Evolutionary conservation across 2,888 invertebrate genomes (phyloP), one percentile per base, ranked within the genome.

Genomic region (Cotesia congregata): DNA sequence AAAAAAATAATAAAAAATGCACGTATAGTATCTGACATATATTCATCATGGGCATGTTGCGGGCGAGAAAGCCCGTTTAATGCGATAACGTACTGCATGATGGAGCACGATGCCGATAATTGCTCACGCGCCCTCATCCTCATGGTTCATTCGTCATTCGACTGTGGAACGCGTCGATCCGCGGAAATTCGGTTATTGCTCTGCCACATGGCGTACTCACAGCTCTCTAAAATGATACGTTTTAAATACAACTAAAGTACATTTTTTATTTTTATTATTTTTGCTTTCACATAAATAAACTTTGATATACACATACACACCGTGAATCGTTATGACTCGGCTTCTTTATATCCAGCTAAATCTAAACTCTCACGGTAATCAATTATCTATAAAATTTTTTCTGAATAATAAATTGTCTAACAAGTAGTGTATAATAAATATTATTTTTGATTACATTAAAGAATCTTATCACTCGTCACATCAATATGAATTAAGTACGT

Each of bases 181-280:
- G 79, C 70, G 84, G 82, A 84, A 85, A 86, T 85, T 85, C 83
- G 83, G 84, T 86, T 86, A 85, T 85, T 84, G 83, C 85, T 81
- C 81, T 81, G 62, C 75, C 79, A 78, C 80, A 82, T 83, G 83
- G 83, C 83, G 85, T 84, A 84, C 85, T 86, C 84, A 85, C 77
- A 79, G 79, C 78, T 76, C 75, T 77, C 80, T 77, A 30, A 65
- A 65, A 65, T 65, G 30, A 20, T 38, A 65, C 38, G 65, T 38
- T 50, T 50, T 50, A 65, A 65, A 65, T 30, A 65, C 77, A 67
- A 30, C 60, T 39, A 20, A 38, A 60, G 39, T 60, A 68, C 30
- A 30, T 72, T 74, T 78, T 76, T 77, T 72, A 76, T 74, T 20
- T 60, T 74, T 68, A 17, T 62, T 65, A 12, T 30, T 38, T 20